A percentile compares a stretch with the other conserved stretches of the same genome.
phyloP scores from a whole-genome alignment of 2,113 vertebrate species.

The Hippolais icterina region DNA sequence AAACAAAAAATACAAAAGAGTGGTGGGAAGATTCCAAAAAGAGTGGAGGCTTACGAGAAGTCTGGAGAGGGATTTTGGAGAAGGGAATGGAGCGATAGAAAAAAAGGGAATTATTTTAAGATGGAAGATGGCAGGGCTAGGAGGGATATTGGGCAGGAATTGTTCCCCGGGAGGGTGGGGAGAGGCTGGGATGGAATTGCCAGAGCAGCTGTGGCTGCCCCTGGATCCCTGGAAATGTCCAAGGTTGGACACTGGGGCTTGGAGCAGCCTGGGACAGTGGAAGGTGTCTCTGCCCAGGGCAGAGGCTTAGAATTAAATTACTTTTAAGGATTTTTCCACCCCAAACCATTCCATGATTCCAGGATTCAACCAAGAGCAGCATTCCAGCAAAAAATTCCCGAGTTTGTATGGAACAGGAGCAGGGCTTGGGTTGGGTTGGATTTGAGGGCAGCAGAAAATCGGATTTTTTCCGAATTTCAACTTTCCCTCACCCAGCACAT shows the following conservation, averaged over 20 bases:
- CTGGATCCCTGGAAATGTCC: background rate
- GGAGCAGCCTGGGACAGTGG: background rate
- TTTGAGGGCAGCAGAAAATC: background rate
- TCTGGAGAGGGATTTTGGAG: background rate
- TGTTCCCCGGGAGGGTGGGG: background rate
- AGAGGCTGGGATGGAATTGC: background rate
- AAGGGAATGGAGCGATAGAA: background rate
- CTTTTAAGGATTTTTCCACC: background rate
- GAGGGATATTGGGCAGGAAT: fast-evolving
- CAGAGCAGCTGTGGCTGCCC: background rate
- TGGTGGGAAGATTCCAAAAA: too few relatives aligned
- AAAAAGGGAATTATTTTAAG: background rate
- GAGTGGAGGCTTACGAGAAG: fast-evolving
- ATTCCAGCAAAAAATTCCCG: background rate
- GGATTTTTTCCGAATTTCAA: background rate
- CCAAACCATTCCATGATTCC: background rate
- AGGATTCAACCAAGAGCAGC: background rate
- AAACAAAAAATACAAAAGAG: too few relatives aligned
- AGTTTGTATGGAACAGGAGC: background rate
- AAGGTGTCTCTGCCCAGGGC: background rate
- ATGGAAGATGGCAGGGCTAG: fast-evolving
- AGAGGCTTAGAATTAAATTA: fast-evolving
- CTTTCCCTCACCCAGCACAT: background rate
- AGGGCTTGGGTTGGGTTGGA: background rate
- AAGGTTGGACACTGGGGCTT: background rate